Percentiles rank a stretch among this genome's conserved stretches.
phyloP scores from a whole-genome alignment of 2,797 vertebrate genomes.

The Melanotaenia maccullochi region DNA sequence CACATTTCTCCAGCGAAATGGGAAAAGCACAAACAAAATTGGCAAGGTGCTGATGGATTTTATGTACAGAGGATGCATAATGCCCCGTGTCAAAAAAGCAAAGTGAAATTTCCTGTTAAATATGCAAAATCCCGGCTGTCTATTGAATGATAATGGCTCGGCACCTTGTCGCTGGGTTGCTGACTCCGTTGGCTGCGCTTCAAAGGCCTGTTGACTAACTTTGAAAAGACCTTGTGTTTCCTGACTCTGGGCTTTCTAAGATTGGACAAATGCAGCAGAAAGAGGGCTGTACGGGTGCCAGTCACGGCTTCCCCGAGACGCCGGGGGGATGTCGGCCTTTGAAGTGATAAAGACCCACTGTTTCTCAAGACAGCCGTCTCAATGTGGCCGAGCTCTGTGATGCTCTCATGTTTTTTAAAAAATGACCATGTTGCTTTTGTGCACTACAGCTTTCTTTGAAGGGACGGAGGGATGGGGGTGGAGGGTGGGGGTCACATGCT shows the following conservation, averaged over 20 bases:
- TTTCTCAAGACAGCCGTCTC: slow-evolving; percentile 65
- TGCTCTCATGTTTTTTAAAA: slow-evolving; percentile 69
- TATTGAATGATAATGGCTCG: slow-evolving; percentile 80
- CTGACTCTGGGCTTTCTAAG: slow-evolving; percentile 81
- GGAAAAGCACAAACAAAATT: slow-evolving; percentile 72
- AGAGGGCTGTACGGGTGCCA: slow-evolving; percentile 66
- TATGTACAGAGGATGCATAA: slow-evolving; percentile 78
- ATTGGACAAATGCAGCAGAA: slow-evolving; percentile 80
- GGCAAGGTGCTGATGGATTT: slow-evolving; percentile 78
- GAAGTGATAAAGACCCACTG: slow-evolving; percentile 79
- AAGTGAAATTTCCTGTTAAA: slow-evolving; percentile 81
- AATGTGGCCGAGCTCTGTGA: slow-evolving; percentile 66
- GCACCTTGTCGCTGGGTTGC: slow-evolving; percentile 79
- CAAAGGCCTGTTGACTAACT: slow-evolving; percentile 83
- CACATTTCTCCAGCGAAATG: slow-evolving; percentile 67
- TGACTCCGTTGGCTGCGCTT: slow-evolving; percentile 81
- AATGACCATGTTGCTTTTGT: slow-evolving; percentile 58
- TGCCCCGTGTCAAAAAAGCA: slow-evolving; percentile 79
- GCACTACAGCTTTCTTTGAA: slow-evolving; percentile 3
- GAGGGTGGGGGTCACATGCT: slow-evolving; percentile 28
- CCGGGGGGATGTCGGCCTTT: slow-evolving; percentile 75
- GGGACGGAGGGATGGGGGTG: neutral
- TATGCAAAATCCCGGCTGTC: slow-evolving; percentile 81
- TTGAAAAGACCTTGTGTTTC: slow-evolving; percentile 83
- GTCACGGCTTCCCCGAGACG: slow-evolving; percentile 73